Conservation (phyloP, 2,113 vertebrate genomes). For the Ceyx margarethae region DNA sequence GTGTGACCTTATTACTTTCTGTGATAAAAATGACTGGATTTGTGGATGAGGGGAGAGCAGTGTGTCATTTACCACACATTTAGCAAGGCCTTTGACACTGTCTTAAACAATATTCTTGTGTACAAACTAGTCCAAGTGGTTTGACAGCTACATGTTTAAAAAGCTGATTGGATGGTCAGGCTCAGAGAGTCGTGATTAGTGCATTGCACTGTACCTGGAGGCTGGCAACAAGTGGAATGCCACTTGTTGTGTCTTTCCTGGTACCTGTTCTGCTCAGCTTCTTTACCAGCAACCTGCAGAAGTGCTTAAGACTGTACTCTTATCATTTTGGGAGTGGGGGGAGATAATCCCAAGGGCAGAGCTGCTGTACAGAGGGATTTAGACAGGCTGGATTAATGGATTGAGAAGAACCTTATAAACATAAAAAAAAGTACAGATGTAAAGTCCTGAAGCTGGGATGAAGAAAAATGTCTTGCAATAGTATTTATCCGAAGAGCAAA, state of each 20-base stretch:
- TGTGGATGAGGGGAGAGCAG: background rate
- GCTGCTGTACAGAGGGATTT: background rate
- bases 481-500: background rate
- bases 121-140: background rate
- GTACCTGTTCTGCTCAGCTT: background rate
- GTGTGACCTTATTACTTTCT: background rate
- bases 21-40: background rate
- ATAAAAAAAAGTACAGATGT: background rate
- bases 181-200: background rate
- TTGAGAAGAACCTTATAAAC: background rate
- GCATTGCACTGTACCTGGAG: background rate
- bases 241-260: background rate
- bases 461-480: background rate
- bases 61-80: background rate
- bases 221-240: background rate
- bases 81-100: background rate
- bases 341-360: background rate
- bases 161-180: background rate
- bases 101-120: background rate
- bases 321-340: fast-evolving
- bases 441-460: background rate
- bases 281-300: background rate
- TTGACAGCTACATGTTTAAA: background rate
- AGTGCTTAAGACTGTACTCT: background rate
- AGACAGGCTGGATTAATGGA: background rate